These are phyloP conservation scores for Hirudinaria manillensis DNA, from an alignment of 2,888 invertebrate genomes.

Conservation along the genomic window DNA sequence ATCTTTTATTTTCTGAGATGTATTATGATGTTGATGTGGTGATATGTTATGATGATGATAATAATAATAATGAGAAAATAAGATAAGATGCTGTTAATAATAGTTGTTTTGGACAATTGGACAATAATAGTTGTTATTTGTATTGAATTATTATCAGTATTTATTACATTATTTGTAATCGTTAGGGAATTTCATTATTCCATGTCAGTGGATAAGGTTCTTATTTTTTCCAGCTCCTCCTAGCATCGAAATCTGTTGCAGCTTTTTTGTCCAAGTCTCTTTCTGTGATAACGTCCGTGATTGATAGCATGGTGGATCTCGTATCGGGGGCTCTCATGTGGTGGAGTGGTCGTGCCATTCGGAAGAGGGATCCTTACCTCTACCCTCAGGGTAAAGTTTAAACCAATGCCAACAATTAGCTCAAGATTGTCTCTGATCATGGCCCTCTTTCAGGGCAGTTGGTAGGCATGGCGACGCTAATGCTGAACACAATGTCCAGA, in stretches of 20 bases:
- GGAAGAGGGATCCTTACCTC: constrained; percentile 39
- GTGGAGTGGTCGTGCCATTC: constrained; percentile 53
- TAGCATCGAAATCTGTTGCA: constrained; percentile 54
- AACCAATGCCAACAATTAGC: neutral
- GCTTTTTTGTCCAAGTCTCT: constrained; percentile 56
- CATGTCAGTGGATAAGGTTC: too few relatives aligned
- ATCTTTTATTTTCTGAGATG: too few relatives aligned
- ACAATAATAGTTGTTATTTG: too few relatives aligned
- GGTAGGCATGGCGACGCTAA: too few relatives aligned
- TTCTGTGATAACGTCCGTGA: constrained; percentile 56
- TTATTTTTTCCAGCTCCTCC: constrained; percentile 44
- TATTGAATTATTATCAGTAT: neutral
- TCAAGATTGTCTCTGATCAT: neutral
- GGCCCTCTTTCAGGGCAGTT: neutral
- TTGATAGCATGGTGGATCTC: constrained; percentile 57
- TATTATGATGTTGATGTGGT: too few relatives aligned
- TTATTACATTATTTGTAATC: neutral
- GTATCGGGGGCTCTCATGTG: constrained; percentile 55
- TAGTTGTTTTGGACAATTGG: too few relatives aligned
- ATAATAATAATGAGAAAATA: too few relatives aligned
- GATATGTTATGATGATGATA: too few relatives aligned
- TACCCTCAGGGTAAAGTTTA: constrained; percentile 35
- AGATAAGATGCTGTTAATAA: too few relatives aligned
- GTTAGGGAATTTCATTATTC: neutral
- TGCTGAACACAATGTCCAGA: too few relatives aligned